phyloP scores from a whole-genome alignment of 2,888 invertebrate genomes.

The Dichetophora obliterata region DNA sequence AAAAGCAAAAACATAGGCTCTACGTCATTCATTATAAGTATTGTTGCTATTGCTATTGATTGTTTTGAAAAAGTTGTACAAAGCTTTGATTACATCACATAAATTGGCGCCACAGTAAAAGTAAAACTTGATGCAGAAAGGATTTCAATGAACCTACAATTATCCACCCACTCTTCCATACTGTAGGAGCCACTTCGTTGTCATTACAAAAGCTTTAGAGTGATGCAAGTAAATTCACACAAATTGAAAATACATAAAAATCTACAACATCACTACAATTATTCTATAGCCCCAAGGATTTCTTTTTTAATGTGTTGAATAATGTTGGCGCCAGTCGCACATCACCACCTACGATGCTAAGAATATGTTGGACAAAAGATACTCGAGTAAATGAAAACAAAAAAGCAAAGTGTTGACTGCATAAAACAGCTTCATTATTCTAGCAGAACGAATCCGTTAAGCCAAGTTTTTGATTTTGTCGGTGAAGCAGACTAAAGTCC shows the following conservation, averaged over 20 bases:
- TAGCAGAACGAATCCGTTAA: background rate
- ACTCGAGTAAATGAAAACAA: background rate
- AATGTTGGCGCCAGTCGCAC: constrained; percentile 2
- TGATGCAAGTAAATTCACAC: too few relatives aligned
- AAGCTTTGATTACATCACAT: background rate
- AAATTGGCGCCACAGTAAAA: background rate
- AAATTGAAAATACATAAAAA: too few relatives aligned
- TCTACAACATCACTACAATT: too few relatives aligned
- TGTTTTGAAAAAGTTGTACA: background rate
- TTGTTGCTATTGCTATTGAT: background rate
- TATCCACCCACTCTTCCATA: too few relatives aligned
- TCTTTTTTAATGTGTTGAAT: background rate
- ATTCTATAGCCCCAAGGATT: too few relatives aligned
- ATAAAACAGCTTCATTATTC: background rate
- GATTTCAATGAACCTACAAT: too few relatives aligned
- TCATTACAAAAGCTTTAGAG: too few relatives aligned
- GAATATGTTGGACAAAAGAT: background rate
- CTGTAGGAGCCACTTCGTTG: too few relatives aligned
- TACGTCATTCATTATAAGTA: background rate
- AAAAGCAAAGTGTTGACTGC: background rate
- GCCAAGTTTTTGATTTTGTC: too few relatives aligned
- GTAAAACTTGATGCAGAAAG: too few relatives aligned
- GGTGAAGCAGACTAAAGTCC: too few relatives aligned
- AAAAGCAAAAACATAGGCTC: background rate
- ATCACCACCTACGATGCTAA: background rate